Evolutionary conservation across 2,888 invertebrate species (phyloP), one percentile per base, ranked within the genome.

Genomic region (Lycaena phlaeas): DNA sequence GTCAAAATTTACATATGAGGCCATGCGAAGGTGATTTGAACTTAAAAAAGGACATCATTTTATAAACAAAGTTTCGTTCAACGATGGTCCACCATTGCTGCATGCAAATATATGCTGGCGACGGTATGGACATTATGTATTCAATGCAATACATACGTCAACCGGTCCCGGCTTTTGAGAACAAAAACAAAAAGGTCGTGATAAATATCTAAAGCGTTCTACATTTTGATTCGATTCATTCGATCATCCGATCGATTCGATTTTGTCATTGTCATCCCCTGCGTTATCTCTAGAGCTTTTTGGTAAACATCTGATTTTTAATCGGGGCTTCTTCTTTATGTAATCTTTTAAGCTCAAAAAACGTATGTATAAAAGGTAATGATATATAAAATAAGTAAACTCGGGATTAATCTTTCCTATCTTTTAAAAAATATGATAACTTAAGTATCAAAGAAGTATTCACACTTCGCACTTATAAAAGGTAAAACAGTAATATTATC

Each of bases 1-100:
- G 34, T 26, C 27, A n/a, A 27, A 31, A 46, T 46, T 30, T 40
- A 42, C 46, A 50, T 49, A 43, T 47, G 53, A 50, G 54, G 51
- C 53, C 47, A 39, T 46, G 27, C 34, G 34, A 45, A 52, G 51
- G 46, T 53, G 51, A 37, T 36, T 27, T 49, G 41, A 47, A 50
- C 43, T 49, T 43, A 27, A 39, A 49, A 46, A 48, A 44, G 46
- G n/a, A 10, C 4, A 46, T 38, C 39, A 40, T 37, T 42, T 41
- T 43, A 42, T 48, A 47, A 48, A 48, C 45, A 45, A 44, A 36
- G 34, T 28, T 42, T 15, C 31, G 22, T 38, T 45, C 43, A 38
- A 42, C 47, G 46, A 48, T 46, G 39, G 45, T 44, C 46, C 47
- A 45, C 42, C 45, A 40, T 40, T 40, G 40, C 36, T 44, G 40